Percentiles rank a stretch among this genome's conserved stretches.
Conservation (phyloP, 2,888 invertebrate species). For the Ophion ventricosus region DNA sequence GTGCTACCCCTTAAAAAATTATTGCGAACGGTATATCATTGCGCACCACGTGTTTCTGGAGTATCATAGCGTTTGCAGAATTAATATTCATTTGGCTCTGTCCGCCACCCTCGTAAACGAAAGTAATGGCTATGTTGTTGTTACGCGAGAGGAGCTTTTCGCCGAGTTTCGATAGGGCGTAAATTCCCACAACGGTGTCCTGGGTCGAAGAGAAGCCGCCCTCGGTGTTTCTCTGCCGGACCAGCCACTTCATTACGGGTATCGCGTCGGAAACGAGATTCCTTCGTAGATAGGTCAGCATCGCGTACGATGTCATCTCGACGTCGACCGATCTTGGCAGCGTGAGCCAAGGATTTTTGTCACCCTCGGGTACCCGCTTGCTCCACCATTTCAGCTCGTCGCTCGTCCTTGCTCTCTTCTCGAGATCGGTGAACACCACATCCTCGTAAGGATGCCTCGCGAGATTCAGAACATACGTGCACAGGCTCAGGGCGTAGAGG, state of each 20-base stretch:
- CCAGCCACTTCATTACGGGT: conserved; percentile 89
- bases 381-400: conserved; percentile 92
- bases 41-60: conserved; percentile 91
- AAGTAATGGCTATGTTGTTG: conserved; percentile 85
- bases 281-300: conserved; percentile 87
- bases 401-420: conserved; percentile 83
- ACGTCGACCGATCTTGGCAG: conserved; percentile 90
- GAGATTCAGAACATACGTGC: conserved; percentile 90
- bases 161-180: conserved; percentile 88
- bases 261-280: conserved; percentile 85
- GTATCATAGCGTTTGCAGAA: conserved; percentile 90
- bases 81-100: conserved; percentile 88
- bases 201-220: conserved; percentile 90
- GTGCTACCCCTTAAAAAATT: no score
- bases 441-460: conserved; percentile 90
- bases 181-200: conserved; percentile 91
- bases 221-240: conserved; percentile 88
- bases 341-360: conserved; percentile 87
- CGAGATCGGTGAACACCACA: conserved; percentile 86
- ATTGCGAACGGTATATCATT: conserved; percentile 42
- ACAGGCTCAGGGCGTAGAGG: conserved; percentile 91
- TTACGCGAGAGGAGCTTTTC: conserved; percentile 85
- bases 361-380: conserved; percentile 85
- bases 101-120: conserved; percentile 85
- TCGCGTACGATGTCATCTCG: conserved; percentile 94